A percentile compares a stretch with the other conserved stretches of the same genome.
Evolutionary conservation across 2,888 invertebrate species (phyloP).

Genomic region (Papilio elwesi): DNA sequence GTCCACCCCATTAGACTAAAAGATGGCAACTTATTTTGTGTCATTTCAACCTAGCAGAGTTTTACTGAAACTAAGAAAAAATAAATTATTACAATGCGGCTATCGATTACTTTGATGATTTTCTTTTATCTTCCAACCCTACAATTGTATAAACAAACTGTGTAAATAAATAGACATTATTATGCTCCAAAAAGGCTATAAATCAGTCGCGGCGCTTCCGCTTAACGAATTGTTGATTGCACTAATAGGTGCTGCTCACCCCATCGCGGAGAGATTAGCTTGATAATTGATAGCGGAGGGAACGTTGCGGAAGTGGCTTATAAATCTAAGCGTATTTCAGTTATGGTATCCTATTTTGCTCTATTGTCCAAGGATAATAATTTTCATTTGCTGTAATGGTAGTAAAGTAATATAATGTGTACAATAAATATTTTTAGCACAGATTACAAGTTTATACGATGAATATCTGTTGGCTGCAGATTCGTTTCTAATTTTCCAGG

Average conservation of each 20-base stretch:
- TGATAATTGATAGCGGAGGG: slow-evolving; percentile 45
- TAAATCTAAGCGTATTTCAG: slow-evolving; percentile 20
- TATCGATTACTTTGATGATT: no score
- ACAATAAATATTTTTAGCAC: neutral
- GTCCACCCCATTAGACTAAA: no score
- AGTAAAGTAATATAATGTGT: neutral
- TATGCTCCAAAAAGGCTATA: slow-evolving; percentile 49
- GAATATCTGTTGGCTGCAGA: no score
- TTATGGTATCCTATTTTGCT: neutral
- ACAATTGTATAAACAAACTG: neutral
- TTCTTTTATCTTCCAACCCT: neutral
- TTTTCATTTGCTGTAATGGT: neutral
- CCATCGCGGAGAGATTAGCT: slow-evolving; percentile 44
- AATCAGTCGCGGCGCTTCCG: slow-evolving; percentile 57
- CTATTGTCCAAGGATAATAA: neutral
- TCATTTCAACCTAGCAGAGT: no score
- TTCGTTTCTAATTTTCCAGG: no score
- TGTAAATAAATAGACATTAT: slow-evolving; percentile 15
- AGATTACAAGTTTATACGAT: neutral
- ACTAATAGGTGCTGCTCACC: slow-evolving; percentile 60
- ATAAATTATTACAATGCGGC: no score
- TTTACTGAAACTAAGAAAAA: no score
- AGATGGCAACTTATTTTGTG: no score
- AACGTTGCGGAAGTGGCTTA: slow-evolving; percentile 39
- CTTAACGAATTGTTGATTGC: slow-evolving; percentile 75